These are phyloP conservation scores for Eupristina koningsbergeri DNA, from an alignment of 1,140 invertebrate genomes.

Conservation along the genomic window DNA sequence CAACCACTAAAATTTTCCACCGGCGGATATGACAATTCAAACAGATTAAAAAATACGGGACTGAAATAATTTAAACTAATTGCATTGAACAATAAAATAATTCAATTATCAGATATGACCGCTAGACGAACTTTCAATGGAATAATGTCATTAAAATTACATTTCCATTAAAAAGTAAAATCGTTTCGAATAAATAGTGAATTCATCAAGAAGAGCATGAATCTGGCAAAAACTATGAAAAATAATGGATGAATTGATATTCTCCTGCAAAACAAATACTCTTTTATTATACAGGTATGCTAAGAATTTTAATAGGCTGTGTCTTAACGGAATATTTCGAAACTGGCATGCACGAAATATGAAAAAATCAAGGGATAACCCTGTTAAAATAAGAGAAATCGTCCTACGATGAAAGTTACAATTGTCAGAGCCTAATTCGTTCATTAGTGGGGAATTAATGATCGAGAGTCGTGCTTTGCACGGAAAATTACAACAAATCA, in stretches of 20 bases:
- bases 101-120: background rate
- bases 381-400: background rate
- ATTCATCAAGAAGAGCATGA: background rate
- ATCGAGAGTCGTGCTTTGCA: background rate
- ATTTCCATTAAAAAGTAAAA: background rate
- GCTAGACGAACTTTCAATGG: background rate
- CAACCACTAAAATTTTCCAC: background rate
- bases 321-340: background rate
- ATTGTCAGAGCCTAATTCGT: background rate
- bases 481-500: conserved; percentile 22
- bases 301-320: background rate
- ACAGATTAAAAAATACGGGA: background rate
- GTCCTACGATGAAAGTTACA: no score
- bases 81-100: background rate
- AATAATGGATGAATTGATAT: background rate
- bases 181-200: background rate
- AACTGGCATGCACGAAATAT: background rate
- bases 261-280: background rate
- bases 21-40: background rate
- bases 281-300: background rate
- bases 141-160: background rate
- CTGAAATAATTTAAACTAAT: background rate
- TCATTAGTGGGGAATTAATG: background rate
- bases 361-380: background rate
- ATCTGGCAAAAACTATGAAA: no score